Percentiles rank a stretch among this genome's conserved stretches.
phyloP scores from a whole-genome alignment of 1,140 invertebrate genomes.

The Luehdorfia chinensis region DNA sequence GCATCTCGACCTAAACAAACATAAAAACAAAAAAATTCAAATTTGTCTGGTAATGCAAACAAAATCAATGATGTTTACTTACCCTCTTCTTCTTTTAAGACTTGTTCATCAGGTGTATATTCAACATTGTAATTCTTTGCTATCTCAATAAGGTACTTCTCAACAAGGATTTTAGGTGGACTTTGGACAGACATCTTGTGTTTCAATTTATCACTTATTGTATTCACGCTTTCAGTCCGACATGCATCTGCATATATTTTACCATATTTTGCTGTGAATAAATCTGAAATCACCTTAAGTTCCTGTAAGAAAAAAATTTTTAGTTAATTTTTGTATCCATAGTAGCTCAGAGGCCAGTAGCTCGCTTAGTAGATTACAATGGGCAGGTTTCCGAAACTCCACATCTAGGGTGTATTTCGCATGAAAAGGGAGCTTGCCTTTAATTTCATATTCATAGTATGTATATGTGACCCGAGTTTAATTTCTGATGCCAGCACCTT shows the following conservation, averaged over 20 bases:
- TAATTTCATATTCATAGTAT: too few species aligned
- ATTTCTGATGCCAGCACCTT: too few species aligned
- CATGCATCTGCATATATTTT: slow-evolving; percentile 94
- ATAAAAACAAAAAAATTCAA: background rate
- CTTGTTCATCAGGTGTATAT: slow-evolving; percentile 95
- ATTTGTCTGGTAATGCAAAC: too few species aligned
- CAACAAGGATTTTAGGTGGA: slow-evolving; percentile 96
- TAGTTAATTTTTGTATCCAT: too few species aligned
- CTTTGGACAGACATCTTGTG: slow-evolving; percentile 97
- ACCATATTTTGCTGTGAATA: slow-evolving; percentile 95
- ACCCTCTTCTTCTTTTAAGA: slow-evolving; percentile 89
- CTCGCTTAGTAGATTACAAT: too few species aligned
- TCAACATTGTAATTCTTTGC: slow-evolving; percentile 95
- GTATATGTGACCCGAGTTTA: too few species aligned
- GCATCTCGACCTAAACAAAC: slow-evolving; percentile 79
- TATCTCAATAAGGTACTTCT: slow-evolving; percentile 97
- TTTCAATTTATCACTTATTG: slow-evolving; percentile 95
- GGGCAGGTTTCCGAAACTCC: too few species aligned
- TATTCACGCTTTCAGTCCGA: slow-evolving; percentile 86
- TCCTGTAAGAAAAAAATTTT: slow-evolving; percentile 76
- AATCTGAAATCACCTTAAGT: slow-evolving; percentile 94
- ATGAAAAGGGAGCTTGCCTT: too few species aligned
- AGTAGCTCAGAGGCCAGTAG: too few species aligned
- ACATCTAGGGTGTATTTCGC: too few species aligned
- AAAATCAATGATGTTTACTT: too few species aligned